phyloP scores from a whole-genome alignment of 2,113 vertebrate genomes.

The Carassius auratus region DNA sequence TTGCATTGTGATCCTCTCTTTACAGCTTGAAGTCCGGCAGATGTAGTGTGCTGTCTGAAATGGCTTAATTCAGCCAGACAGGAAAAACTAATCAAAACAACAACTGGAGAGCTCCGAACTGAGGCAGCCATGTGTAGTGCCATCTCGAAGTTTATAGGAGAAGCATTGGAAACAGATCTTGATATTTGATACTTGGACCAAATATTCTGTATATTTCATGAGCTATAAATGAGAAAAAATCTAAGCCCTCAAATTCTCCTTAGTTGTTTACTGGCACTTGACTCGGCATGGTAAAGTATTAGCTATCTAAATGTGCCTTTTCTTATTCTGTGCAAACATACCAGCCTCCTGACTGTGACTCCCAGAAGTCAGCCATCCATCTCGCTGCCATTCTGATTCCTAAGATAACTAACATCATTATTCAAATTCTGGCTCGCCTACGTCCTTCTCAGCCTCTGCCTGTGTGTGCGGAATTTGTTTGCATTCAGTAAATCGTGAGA shows the following conservation, averaged over 20 bases:
- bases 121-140: too few relatives aligned
- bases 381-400: constrained; percentile 62
- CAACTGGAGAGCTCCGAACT: too few relatives aligned
- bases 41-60: too few relatives aligned
- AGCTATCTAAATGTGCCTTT: constrained; percentile 53
- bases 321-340: constrained; percentile 59
- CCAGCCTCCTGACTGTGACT: constrained; percentile 36
- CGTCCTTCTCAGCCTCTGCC: constrained; percentile 41
- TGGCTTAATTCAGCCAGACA: too few relatives aligned
- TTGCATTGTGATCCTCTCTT: too few relatives aligned
- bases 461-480: constrained; percentile 50
- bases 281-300: constrained; percentile 34
- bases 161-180: background rate
- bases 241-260: background rate
- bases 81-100: too few relatives aligned
- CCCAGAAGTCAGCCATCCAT: constrained; percentile 58
- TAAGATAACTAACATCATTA: constrained; percentile 65
- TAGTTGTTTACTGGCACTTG: background rate
- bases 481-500: constrained; percentile 58
- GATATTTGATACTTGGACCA: background rate
- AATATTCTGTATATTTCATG: background rate
- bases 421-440: constrained; percentile 57
- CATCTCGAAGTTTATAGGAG: background rate
- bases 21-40: too few relatives aligned
- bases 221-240: background rate